Conservation (phyloP, 2,113 vertebrate genomes). For the Geococcyx californianus region DNA sequence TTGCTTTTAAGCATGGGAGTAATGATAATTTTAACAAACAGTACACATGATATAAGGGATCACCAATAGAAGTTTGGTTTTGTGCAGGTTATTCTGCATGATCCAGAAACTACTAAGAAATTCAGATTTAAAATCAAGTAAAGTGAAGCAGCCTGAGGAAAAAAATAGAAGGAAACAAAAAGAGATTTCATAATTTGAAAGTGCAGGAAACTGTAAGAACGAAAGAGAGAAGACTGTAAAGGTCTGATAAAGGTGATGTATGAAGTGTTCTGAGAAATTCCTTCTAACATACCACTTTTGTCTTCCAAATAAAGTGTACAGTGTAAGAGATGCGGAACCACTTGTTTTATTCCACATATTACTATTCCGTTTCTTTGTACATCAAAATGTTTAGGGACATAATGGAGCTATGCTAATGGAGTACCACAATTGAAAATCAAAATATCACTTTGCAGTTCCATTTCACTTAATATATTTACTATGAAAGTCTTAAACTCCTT, state of each 20-base stretch:
- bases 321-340: background rate
- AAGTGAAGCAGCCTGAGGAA: background rate
- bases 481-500: background rate
- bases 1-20: background rate
- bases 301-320: background rate
- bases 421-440: background rate
- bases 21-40: background rate
- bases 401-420: background rate
- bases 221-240: background rate
- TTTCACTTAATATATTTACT: background rate
- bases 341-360: fast-evolving
- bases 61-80: background rate
- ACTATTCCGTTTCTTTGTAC: background rate
- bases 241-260: background rate
- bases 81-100: background rate
- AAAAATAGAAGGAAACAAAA: background rate
- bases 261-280: background rate
- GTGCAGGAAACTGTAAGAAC: background rate
- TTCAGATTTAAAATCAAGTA: background rate
- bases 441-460: background rate
- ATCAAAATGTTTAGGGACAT: background rate
- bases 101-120: background rate
- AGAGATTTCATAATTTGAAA: background rate
- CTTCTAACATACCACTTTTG: background rate
- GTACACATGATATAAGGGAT: background rate